A percentile compares a stretch with the other conserved stretches of the same genome.
phyloP scores from a whole-genome alignment of 1,140 invertebrate genomes.

The Drosophila suzukii region DNA sequence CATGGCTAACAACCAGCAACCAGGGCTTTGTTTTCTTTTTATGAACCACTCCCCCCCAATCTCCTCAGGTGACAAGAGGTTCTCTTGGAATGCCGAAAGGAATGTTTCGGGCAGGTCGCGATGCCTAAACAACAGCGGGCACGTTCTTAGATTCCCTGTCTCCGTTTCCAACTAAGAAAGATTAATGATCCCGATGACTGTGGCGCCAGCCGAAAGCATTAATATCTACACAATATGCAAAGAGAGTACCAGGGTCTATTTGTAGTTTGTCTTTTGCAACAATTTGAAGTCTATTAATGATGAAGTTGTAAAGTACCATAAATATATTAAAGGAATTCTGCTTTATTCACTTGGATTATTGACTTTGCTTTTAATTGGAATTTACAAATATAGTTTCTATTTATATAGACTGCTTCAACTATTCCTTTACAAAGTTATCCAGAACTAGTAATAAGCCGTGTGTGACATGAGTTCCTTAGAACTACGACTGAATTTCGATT shows the following conservation, averaged over 20 bases:
- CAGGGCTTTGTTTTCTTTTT: constrained; percentile 25
- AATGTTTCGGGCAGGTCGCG: constrained; percentile 47
- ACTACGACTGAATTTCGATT: constrained; percentile 5
- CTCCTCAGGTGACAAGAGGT: constrained; percentile 27
- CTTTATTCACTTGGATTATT: too few relatives aligned
- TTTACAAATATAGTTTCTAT: too few relatives aligned
- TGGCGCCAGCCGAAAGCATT: constrained; percentile 49
- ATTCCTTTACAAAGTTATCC: too few relatives aligned
- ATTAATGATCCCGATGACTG: constrained; percentile 65
- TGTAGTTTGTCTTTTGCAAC: constrained; percentile 59
- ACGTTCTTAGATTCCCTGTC: constrained; percentile 10
- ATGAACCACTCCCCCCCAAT: neutral
- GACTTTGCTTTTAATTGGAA: too few relatives aligned
- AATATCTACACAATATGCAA: constrained; percentile 68
- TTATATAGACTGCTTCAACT: too few relatives aligned
- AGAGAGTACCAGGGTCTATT: constrained; percentile 47
- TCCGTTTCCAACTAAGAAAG: constrained; percentile 52
- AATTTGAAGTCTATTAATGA: constrained; percentile 12
- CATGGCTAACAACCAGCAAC: constrained; percentile 45
- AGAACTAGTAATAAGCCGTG: neutral
- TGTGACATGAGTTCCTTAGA: constrained; percentile 5
- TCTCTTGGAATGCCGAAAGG: constrained; percentile 23
- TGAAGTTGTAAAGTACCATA: neutral
- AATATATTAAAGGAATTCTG: too few relatives aligned
- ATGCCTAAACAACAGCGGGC: constrained; percentile 26